Evolutionary conservation across 1,140 invertebrate species (phyloP), one percentile per base, ranked within the genome.

Genomic region (Arctopsyche grandis): DNA sequence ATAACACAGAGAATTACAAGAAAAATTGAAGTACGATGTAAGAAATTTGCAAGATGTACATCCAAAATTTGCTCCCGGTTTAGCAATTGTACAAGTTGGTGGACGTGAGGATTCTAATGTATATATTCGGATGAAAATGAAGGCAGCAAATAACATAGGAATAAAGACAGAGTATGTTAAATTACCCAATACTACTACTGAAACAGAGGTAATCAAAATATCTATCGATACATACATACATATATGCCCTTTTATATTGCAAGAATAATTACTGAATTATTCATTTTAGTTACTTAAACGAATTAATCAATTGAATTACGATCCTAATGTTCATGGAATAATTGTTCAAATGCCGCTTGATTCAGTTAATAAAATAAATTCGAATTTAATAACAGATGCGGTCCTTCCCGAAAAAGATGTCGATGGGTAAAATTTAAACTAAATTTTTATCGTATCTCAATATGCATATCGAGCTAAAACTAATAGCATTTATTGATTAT

Each of bases 291-390:
- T 97, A 38, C 84, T 97, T 14, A 86, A 89, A 12, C 90, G 93
- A 88, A 85, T 99, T 16, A 89, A 92, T 44, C 90, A 92, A 80
- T 88, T 99, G 38, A 99, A 99, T 86, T 89, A 92, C 74, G 95
- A 98, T 87, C 91, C 94, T 0, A 88, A 86, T 19, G 91, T 97
- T 66, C 97, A 99, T 89, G 98, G 98, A 24, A 98, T 99, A 84
- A 99, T 99, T 84, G 97, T 99, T 0, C 97, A 99, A 90, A 96
- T 99, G 93, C 98, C 98, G 0, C 88, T 99, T 58, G 97, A 99
- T 85, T 92, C 91, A 78, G 91, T 92, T 0, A 92, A 94, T 82
- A 84, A 90, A 79, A 97, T 99, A 79, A 93, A 99, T 89, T 91
- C 94, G 0, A 93, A 97, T 86, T 86, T 93, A 10, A 92, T 99